Evolutionary conservation across 2,113 vertebrate species (phyloP), one percentile per base, ranked within the genome.

Genomic region (Mesembrinibis cayennensis): DNA sequence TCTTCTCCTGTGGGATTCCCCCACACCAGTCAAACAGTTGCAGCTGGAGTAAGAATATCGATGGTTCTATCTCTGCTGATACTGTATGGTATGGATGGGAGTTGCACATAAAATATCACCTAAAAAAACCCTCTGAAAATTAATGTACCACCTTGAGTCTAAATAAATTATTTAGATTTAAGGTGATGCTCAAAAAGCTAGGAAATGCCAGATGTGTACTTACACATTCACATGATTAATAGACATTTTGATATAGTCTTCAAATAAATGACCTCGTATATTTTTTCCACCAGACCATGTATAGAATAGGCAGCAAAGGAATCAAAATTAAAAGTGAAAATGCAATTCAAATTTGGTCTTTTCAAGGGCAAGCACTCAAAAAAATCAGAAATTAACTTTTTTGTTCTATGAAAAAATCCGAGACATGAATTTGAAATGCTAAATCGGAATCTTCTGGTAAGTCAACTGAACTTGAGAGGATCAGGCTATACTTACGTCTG

Each of bases 401-500:
- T 65, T 69, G 9, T 62, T 86, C 55, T 49, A 30, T 69, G 40
- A 70, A 82, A 67, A 92, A 81, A 49, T 82, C n/a, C 38, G 69
- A 90, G 58, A 82, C 4, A 7, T 62, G 6, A 87, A 91, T 82
- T 87, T 87, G 61, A 87, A 87, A 84, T 26, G 34, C 45, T 66
- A 59, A 78, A 83, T 44, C 9, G 12, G 62, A 93, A 74, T 71
- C 45, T 85, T 69, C 49, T 66, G 59, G 40, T 73, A 90, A 90
- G 52, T 71, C 55, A 70, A 18, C 26, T 71, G 36, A 91, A 78
- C 50, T 88, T 34, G 34, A 91, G 61, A 92, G n/a, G 56, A 73
- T 82, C 44, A 79, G 47, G 21, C 40, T 79, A 47, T 89, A 99
- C 99, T 99, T 98, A 99, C 99, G 99, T 99, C 97, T 99, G 99